phyloP scores from a whole-genome alignment of 2,888 invertebrate species.

The Papilio protenor region DNA sequence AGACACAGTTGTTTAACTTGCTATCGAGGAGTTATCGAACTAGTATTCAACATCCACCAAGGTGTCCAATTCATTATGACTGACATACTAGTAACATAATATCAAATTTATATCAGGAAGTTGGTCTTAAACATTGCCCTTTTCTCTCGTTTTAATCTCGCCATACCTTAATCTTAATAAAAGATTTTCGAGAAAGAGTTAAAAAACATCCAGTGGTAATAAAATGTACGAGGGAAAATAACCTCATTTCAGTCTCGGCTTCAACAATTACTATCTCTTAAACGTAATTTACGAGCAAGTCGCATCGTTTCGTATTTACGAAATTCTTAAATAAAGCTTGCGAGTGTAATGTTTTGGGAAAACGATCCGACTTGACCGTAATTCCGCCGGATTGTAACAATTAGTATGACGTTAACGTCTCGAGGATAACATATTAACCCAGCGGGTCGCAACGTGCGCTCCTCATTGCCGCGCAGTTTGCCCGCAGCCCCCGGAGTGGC shows the following conservation, averaged over 20 bases:
- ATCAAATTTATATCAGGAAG: neutral
- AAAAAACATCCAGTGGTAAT: constrained; percentile 7
- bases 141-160: neutral
- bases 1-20: neutral
- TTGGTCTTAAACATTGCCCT: neutral
- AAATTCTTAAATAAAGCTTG: constrained; percentile 32
- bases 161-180: neutral
- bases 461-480: neutral
- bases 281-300: constrained; percentile 34
- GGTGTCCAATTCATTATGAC: neutral
- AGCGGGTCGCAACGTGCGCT: constrained; percentile 13
- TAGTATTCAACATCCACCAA: neutral
- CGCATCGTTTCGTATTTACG: constrained; percentile 30
- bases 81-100: neutral
- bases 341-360: constrained; percentile 23
- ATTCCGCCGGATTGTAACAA: constrained; percentile 30
- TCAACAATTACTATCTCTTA: constrained; percentile 39
- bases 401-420: constrained; percentile 26
- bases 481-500: neutral
- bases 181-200: constrained; percentile 4
- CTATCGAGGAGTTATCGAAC: no score
- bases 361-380: constrained; percentile 11
- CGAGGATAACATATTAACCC: constrained; percentile 21
- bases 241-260: constrained; percentile 33
- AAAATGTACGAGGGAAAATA: constrained; percentile 32